Evolutionary conservation across 2,797 vertebrate genomes (phyloP).

Genomic region (Leuciscus waleckii): DNA sequence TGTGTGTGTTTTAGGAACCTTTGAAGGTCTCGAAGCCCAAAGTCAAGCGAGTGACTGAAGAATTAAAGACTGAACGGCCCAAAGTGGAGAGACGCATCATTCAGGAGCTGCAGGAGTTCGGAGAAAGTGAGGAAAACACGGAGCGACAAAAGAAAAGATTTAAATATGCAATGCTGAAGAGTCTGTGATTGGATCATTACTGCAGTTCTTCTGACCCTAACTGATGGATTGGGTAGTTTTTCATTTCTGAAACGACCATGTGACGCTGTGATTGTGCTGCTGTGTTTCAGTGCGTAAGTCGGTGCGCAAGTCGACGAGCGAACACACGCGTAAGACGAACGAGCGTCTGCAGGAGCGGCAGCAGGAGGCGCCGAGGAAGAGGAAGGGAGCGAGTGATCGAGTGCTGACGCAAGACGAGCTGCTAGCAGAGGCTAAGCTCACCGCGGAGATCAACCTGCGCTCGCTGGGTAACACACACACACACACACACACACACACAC

Average conservation of each 20-base stretch:
- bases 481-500: too few species aligned
- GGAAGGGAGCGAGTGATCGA: constrained; percentile 86
- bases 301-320: constrained; percentile 94
- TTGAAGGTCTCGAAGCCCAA: constrained; percentile 88
- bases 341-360: constrained; percentile 92
- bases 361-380: constrained; percentile 90
- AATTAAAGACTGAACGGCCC: constrained; percentile 80
- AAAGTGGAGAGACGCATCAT: constrained; percentile 83
- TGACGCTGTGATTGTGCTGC: background rate
- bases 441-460: constrained; percentile 91
- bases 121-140: constrained; percentile 77
- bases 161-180: too few species aligned
- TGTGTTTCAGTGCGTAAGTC: constrained; percentile 85
- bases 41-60: constrained; percentile 81
- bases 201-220: too few species aligned
- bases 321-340: constrained; percentile 93
- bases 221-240: too few species aligned
- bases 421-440: constrained; percentile 92
- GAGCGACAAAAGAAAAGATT: too few species aligned
- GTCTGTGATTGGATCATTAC: too few species aligned
- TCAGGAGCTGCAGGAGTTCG: constrained; percentile 84
- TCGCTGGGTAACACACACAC: constrained; percentile 81
- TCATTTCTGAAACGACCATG: too few species aligned
- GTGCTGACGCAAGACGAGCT: constrained; percentile 93
- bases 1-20: constrained; percentile 81